Conservation (phyloP, 2,888 invertebrate species). For the Oscheius sp. region DNA sequence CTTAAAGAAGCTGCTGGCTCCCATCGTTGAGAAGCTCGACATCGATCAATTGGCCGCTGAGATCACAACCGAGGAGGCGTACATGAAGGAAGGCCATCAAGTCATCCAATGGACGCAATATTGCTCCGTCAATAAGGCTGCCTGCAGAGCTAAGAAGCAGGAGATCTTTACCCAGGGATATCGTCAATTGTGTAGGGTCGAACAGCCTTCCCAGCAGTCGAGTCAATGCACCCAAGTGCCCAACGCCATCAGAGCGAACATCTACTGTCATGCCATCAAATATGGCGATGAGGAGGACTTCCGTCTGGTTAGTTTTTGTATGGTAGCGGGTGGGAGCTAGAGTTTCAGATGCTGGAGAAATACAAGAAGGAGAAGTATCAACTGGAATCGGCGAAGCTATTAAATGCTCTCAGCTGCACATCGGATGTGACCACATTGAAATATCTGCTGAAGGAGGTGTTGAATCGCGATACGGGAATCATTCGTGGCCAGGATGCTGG, state of each 20-base stretch:
- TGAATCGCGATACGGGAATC: not conserved
- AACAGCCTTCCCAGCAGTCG: not conserved
- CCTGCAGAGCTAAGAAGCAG: not conserved
- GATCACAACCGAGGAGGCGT: not conserved
- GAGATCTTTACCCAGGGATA: not conserved
- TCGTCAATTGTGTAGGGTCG: not conserved
- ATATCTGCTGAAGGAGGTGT: not conserved
- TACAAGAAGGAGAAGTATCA: not conserved
- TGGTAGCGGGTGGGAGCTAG: not conserved
- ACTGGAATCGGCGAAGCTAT: not conserved
- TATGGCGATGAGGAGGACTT: not conserved
- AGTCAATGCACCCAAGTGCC: slow-evolving; percentile 8
- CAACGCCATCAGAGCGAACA: not conserved
- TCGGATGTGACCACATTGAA: not conserved
- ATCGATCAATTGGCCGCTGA: not conserved
- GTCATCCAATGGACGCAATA: slow-evolving; percentile 1
- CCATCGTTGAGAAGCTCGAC: not conserved
- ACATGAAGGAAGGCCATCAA: not conserved
- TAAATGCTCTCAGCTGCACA: slow-evolving; percentile 3
- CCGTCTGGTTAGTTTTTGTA: not conserved
- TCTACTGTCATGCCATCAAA: slow-evolving; percentile 9
- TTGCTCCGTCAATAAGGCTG: not conserved
- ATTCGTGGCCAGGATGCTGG: slow-evolving; percentile 7
- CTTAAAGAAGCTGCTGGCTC: not conserved
- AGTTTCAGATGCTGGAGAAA: not conserved